Base-by-base conservation (phyloP, 2,888 invertebrate species). In the Trissolcus brochymenae region DNA sequence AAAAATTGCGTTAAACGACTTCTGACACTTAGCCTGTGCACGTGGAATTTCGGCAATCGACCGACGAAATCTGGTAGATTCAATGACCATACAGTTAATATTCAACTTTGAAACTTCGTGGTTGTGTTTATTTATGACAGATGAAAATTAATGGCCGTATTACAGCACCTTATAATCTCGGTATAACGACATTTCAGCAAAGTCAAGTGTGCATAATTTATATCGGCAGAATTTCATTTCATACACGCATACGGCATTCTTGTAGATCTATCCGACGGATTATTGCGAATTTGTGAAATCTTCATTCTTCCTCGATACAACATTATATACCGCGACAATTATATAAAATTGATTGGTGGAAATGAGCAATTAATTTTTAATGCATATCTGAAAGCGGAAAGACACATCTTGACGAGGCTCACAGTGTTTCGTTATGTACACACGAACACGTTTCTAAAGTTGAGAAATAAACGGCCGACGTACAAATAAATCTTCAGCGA, bases 81-180 rank as follows among this genome's bases (percentile, higher is more conserved):
- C 19, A 64, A 59, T 16, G 41, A 41, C 49, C 53, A 59, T 41
- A 35, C 35, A 46, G 72, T 65, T 60, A 55, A 73, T 65, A 73
- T 72, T 65, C 61, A 51, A 66, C 66, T 66, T 73, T 73, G 56
- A 51, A 60, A 61, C 43, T 57, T 35, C 43, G 50, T 61, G 43
- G 17, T 56, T 65, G 60, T 61, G 29, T 73, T 55, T 61, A 66
- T 61, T 21, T 61, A 50, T 61, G 66, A 66, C 66, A 61, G 66
- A 55, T 66, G 55, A 49, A 66, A 73, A 66, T 73, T 66, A 73
- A 66, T 73, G 56, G 29, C 61, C 73, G 43, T 56, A 61, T 66
- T 55, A 61, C 55, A 43, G 61, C 55, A 51, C 66, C 55, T 66
- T 66, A 35, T 35, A 66, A 73, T 73, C 61, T 61, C 16, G 14